phyloP scores from a whole-genome alignment of 2,888 invertebrate species.

The Geotrupes spiniger region DNA sequence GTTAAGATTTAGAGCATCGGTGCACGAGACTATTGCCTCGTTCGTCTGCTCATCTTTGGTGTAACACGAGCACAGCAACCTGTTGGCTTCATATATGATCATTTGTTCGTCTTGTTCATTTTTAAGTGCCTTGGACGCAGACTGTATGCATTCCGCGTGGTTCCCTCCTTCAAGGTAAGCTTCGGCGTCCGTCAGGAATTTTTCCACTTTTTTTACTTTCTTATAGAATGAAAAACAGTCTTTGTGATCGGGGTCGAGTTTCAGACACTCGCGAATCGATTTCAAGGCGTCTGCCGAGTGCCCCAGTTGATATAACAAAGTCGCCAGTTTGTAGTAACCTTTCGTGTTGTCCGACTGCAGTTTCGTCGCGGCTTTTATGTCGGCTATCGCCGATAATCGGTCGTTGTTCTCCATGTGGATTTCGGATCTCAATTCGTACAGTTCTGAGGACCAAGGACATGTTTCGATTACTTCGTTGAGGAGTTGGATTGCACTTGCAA shows the following conservation, averaged over 20 bases:
- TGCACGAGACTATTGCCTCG: constrained; percentile 75
- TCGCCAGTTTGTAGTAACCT: constrained; percentile 79
- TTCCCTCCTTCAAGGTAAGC: constrained; percentile 59
- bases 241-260: constrained; percentile 96
- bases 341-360: constrained; percentile 88
- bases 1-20: constrained; percentile 71
- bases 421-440: constrained; percentile 84
- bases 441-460: constrained; percentile 84
- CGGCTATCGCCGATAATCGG: constrained; percentile 81
- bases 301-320: constrained; percentile 84
- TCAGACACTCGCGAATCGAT: constrained; percentile 95
- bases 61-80: constrained; percentile 79
- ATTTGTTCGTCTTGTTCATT: constrained; percentile 68
- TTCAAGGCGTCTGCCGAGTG: constrained; percentile 87
- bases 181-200: constrained; percentile 69
- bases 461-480: constrained; percentile 70
- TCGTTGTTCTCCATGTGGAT: constrained; percentile 78
- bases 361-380: constrained; percentile 86
- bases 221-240: constrained; percentile 95
- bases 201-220: constrained; percentile 89
- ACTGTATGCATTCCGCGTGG: constrained; percentile 65
- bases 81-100: constrained; percentile 72
- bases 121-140: constrained; percentile 65
- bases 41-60: constrained; percentile 66
- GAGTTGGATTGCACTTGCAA: constrained; percentile 59